These are phyloP conservation scores for Sinonovacula constricta DNA, from an alignment of 1,140 invertebrate species.

Conservation along the genomic window DNA sequence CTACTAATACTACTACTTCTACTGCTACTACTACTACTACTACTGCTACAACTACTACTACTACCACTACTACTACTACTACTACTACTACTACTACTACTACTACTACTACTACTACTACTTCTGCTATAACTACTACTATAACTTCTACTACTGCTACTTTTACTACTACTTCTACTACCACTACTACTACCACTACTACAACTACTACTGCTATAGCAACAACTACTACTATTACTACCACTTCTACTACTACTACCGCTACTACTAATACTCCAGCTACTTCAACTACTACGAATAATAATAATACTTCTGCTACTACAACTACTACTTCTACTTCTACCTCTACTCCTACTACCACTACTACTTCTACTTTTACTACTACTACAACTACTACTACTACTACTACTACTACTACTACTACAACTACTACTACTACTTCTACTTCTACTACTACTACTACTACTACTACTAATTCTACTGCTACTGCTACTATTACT, in stretches of 20 bases:
- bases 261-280: no score
- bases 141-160: no score
- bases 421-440: neutral
- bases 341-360: no score
- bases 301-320: no score
- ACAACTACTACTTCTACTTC: no score
- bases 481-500: slow-evolving; percentile 8
- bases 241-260: slow-evolving; percentile 48
- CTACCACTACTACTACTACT: slow-evolving; percentile 50
- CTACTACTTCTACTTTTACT: slow-evolving; percentile 17
- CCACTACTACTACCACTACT: no score
- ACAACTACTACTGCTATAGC: slow-evolving; percentile 17
- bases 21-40: no score
- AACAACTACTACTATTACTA: slow-evolving; percentile 39
- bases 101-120: slow-evolving; percentile 9
- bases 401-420: slow-evolving; percentile 23
- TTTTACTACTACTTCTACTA: no score
- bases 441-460: slow-evolving; percentile 4
- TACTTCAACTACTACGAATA: slow-evolving; percentile 35
- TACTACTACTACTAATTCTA: no score
- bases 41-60: slow-evolving; percentile 20
- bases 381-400: slow-evolving; percentile 14
- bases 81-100: slow-evolving; percentile 22
- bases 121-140: no score
- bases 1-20: no score